Base-by-base conservation (phyloP, 2,797 vertebrate species). In the Pantherophis vulpinus region DNA sequence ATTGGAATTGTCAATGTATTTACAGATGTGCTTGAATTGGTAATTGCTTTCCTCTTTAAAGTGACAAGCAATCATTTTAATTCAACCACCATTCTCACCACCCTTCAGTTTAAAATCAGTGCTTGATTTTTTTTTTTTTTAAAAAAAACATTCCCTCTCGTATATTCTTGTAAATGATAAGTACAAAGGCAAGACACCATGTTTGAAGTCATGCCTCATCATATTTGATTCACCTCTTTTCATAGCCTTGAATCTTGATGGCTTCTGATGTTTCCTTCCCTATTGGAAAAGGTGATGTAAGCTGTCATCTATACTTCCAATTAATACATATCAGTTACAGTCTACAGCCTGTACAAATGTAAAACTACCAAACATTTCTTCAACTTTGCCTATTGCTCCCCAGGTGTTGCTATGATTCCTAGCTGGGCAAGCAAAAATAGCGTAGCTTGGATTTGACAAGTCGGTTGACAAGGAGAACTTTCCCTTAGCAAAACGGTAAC, bases 271-370 rank as follows among this genome's bases (percentile, higher is more conserved):
- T 95, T 97, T 96, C 92, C 60, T 91, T 95, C 94, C 74, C 88
- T 94, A 95, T 97, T 96, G 97, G 96, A 96, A 97, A 88, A 97
- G 96, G 94, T 96, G 96, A 95, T 96, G 92, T 94, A 95, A 98
- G 97, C 98, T 98, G 98, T 99, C 98, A 98, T 97, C 98, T 98
- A 98, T 97, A 97, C 97, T 98, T 98, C 98, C 98, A 99, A 99
- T 99, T 99, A 99, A 98, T 97, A 98, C 97, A 98, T 98, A 98
- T 98, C 98, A 98, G 98, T 98, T 98, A 98, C 98, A 98, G 98
- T 97, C 98, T 98, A 95, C 96, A 96, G 97, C 94, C 98, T 97
- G 96, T 97, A 97, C 97, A 97, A 97, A 97, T 96, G 96, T 95
- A 97, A 97, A 97, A 96, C 97, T 97, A 97, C 94, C 95, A 97